Evolutionary conservation across 2,113 vertebrate species (phyloP).

Genomic region (Platysternon megacephalum): DNA sequence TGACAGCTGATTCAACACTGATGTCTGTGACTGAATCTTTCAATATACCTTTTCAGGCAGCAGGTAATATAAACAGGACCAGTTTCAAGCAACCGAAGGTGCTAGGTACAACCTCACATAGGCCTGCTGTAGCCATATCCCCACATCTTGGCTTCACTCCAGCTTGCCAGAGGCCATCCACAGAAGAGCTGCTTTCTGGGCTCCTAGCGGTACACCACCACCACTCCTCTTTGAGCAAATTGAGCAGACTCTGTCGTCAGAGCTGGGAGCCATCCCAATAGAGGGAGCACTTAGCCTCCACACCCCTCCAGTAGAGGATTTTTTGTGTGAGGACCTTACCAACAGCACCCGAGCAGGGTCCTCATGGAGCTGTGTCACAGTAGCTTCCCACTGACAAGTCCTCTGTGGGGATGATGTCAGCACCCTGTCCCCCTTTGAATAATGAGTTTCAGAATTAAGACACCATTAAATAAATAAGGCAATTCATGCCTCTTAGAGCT

Average conservation of each 20-base stretch:
- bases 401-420: neutral
- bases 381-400: neutral
- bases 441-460: neutral
- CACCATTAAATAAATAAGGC: neutral
- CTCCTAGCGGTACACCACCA: neutral
- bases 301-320: neutral
- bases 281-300: neutral
- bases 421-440: neutral
- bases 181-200: neutral
- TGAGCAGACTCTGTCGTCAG: neutral
- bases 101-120: neutral
- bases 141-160: neutral
- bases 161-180: neutral
- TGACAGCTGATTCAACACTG: neutral
- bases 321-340: neutral
- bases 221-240: neutral
- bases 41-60: neutral
- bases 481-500: neutral
- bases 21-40: neutral
- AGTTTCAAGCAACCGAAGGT: neutral
- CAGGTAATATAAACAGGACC: neutral
- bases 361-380: neutral
- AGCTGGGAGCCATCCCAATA: neutral
- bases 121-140: neutral
- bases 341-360: neutral